Conservation (phyloP, 2,888 invertebrate species). For the Icerya purchasi region DNA sequence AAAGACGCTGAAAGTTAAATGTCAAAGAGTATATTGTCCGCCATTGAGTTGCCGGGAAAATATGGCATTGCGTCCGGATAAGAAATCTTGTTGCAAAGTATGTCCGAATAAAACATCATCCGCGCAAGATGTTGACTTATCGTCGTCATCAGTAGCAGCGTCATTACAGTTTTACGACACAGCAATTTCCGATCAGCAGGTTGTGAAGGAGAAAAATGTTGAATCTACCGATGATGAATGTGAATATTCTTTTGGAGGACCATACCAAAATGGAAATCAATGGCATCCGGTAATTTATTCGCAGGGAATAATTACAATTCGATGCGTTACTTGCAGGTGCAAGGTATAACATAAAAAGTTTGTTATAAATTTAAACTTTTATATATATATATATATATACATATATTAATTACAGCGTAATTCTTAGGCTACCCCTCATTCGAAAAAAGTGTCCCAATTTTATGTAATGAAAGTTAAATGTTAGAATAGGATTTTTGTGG, state of each 20-base stretch:
- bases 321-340: constrained; percentile 78
- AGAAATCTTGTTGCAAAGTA: constrained; percentile 58
- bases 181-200: constrained; percentile 2
- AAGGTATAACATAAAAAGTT: no score
- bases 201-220: constrained; percentile 39
- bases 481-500: no score
- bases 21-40: constrained; percentile 52
- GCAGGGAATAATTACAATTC: constrained; percentile 37
- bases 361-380: no score
- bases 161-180: constrained; percentile 11
- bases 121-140: constrained; percentile 16
- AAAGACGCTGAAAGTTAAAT: constrained; percentile 47
- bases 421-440: no score
- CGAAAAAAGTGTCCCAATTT: no score
- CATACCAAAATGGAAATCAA: constrained; percentile 47
- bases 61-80: constrained; percentile 46
- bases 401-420: no score
- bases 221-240: constrained; percentile 65
- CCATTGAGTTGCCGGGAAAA: constrained; percentile 48
- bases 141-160: constrained; percentile 7
- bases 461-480: no score
- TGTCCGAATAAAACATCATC: constrained; percentile 32
- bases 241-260: constrained; percentile 43
- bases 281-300: constrained; percentile 76
- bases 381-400: no score